Evolutionary conservation across 2,888 invertebrate species (phyloP).

Genomic region (Netelia inedita): DNA sequence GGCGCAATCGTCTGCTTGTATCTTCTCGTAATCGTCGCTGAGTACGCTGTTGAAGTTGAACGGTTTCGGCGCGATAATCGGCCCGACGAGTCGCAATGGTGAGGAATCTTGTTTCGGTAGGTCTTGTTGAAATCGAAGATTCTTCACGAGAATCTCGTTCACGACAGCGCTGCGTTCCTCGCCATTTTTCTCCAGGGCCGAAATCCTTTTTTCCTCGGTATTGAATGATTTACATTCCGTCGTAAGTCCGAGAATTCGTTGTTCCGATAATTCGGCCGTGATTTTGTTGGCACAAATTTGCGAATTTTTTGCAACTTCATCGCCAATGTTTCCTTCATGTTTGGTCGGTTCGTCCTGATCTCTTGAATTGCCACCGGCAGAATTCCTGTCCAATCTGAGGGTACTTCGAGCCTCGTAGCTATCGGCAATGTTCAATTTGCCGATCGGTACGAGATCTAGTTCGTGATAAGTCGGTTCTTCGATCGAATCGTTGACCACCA

Average conservation of each 20-base stretch:
- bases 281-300: not conserved
- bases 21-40: slow-evolving; percentile 78
- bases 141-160: slow-evolving; percentile 79
- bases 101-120: slow-evolving; percentile 70
- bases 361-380: slow-evolving; percentile 19
- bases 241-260: not conserved
- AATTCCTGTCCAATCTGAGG: slow-evolving; percentile 69
- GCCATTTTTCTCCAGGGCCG: slow-evolving; percentile 45
- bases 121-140: slow-evolving; percentile 79
- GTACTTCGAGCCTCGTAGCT: slow-evolving; percentile 74
- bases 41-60: slow-evolving; percentile 78
- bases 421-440: slow-evolving; percentile 49
- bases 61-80: slow-evolving; percentile 67
- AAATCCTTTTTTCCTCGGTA: slow-evolving; percentile 62
- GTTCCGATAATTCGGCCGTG: not conserved
- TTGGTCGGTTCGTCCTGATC: slow-evolving; percentile 25
- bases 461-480: slow-evolving; percentile 64
- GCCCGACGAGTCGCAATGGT: slow-evolving; percentile 24
- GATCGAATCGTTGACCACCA: slow-evolving; percentile 44
- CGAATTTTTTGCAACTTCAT: slow-evolving; percentile 11
- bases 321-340: slow-evolving; percentile 12
- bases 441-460: slow-evolving; percentile 56
- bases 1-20: slow-evolving; percentile 68
- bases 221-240: slow-evolving; percentile 55
- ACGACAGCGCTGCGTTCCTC: slow-evolving; percentile 73